phyloP scores from a whole-genome alignment of 2,888 invertebrate species.

The Penaeus monodon region DNA sequence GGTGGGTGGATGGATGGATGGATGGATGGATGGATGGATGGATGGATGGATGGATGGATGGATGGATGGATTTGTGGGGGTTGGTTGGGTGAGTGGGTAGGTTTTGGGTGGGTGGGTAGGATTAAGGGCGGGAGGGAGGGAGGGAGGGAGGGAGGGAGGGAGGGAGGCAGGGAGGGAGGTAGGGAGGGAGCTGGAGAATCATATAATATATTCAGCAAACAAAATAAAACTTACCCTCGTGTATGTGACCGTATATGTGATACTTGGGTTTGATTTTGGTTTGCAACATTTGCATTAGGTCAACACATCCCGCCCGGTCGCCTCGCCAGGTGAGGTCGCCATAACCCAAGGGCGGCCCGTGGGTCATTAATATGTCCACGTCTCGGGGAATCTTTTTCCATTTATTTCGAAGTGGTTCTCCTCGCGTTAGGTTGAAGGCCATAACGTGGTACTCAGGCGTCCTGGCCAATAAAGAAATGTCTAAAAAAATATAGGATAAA shows the following conservation, averaged over 20 bases:
- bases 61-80: conserved; percentile 58
- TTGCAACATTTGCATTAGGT: conserved; percentile 81
- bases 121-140: neutral
- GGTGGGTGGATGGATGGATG: neutral
- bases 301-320: conserved; percentile 84
- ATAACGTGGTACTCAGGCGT: conserved; percentile 23
- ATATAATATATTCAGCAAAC: no score
- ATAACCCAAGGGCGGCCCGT: conserved; percentile 85
- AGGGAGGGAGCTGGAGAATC: neutral
- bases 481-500: neutral
- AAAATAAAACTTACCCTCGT: conserved; percentile 75
- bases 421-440: conserved; percentile 85
- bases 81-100: no score
- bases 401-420: conserved; percentile 78
- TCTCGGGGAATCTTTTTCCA: conserved; percentile 83
- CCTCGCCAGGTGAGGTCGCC: conserved; percentile 82
- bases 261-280: conserved; percentile 83
- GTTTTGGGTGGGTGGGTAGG: no score
- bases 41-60: neutral
- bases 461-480: neutral
- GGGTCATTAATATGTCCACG: conserved; percentile 81
- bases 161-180: neutral
- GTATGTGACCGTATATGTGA: conserved; percentile 88
- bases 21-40: no score
- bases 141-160: neutral